Conservation (phyloP, 2,113 vertebrate genomes). For the Odocoileus hemionus region DNA sequence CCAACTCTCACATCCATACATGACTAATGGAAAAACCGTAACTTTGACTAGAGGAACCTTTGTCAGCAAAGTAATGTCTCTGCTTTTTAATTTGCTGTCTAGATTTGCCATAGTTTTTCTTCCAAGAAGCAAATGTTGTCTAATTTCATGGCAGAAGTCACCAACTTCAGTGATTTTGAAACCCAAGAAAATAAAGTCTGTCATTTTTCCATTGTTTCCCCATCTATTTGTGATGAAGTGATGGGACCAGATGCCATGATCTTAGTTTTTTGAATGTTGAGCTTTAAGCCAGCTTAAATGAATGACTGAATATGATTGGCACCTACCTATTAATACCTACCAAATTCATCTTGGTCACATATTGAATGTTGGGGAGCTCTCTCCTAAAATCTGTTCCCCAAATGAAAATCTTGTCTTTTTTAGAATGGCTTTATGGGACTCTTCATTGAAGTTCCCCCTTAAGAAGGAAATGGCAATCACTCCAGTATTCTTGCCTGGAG, state of each 20-base stretch:
- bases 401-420: not conserved
- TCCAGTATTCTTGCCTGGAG: not conserved
- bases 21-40: not conserved
- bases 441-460: not conserved
- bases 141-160: not conserved
- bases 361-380: not conserved
- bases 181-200: not conserved
- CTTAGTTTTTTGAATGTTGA: not conserved
- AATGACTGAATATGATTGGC: not conserved
- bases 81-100: not conserved
- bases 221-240: not conserved
- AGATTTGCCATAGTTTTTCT: not conserved
- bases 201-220: not conserved
- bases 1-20: not conserved
- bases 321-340: not conserved
- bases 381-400: not conserved
- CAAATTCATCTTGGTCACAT: not conserved
- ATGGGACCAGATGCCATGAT: not conserved
- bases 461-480: not conserved
- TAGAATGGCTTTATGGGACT: not conserved
- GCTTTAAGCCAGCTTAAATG: not conserved
- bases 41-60: not conserved
- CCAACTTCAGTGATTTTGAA: not conserved
- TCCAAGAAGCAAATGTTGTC: not conserved
- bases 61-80: not conserved